Base-by-base conservation (phyloP, 2,797 vertebrate genomes). In the Labroides dimidiatus region DNA sequence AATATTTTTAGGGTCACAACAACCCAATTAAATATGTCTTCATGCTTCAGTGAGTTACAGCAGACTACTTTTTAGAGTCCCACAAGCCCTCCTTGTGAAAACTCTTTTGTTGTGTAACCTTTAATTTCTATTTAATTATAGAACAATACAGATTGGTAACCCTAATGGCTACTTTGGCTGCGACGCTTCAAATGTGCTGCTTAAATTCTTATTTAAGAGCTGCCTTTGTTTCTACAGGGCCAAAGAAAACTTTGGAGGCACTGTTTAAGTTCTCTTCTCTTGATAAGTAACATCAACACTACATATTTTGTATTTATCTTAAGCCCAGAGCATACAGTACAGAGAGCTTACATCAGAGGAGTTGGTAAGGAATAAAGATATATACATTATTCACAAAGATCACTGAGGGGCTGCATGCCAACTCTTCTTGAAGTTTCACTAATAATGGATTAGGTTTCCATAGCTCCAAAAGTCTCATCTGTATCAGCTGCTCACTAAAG, bases 1-100 rank as follows among this genome's bases (percentile, higher is more conserved):
- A 65, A 58, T 73, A 70, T 77, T 81, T 76, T 77, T 73, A 68
- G 58, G 77, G 64, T 70, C 64, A 73, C 76, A 65, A 67, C 64
- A 64, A 27, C 51, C 63, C 69, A 80, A 76, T 78, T 82, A 76
- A 82, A 82, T 54, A 66, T 59, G 73, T 75, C 23, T 42, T 60
- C 47, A 71, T 24, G 80, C 78, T 72, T 72, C 73, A 53, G 16
- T 8, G 50, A 33, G 6, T 71, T 59, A 62, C 58, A 75, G 64
- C 49, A 69, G 57, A 76, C 41, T 21, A 51, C 72, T 64, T 75
- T 73, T 72, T 76, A 56, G 50, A 60, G 55, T 77, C 63, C 71
- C 62, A 64, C 19, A 57, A 41, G 55, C 64, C 52, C 20, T 42
- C 13, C 41, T 50, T 16, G 48, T 15, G 48, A 51, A 39, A 60